phyloP scores from a whole-genome alignment of 2,113 vertebrate genomes.

The Rhizomys pruinosus region DNA sequence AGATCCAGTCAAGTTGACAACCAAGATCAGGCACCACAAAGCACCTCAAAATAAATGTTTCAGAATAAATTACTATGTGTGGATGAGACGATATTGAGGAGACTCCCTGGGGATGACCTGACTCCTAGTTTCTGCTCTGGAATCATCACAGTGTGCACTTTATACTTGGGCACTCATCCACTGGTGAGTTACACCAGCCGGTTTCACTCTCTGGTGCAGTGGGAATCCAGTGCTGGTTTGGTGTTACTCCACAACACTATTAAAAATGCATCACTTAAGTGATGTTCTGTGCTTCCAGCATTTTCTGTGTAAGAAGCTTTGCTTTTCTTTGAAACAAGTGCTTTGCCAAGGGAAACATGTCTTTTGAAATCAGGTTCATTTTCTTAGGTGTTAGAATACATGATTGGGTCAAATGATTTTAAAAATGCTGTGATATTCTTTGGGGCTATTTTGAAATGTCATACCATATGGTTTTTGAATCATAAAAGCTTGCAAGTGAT shows the following conservation, averaged over 20 bases:
- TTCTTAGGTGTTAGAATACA: constrained; percentile 50
- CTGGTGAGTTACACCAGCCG: neutral
- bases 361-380: constrained; percentile 67
- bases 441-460: constrained; percentile 68
- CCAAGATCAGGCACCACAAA: no score
- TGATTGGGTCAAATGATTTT: constrained; percentile 61
- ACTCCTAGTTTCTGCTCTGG: neutral
- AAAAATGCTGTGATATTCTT: constrained; percentile 68
- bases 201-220: neutral
- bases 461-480: constrained; percentile 71
- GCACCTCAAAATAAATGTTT: neutral
- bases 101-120: neutral
- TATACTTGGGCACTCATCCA: neutral
- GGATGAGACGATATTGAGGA: neutral
- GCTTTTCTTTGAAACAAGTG: constrained; percentile 28
- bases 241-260: neutral
- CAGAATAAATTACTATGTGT: neutral
- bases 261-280: neutral
- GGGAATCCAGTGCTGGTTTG: neutral
- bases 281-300: neutral
- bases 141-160: neutral
- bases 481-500: constrained; percentile 67
- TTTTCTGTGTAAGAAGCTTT: constrained; percentile 24
- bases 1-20: no score
- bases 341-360: constrained; percentile 51